A percentile compares a stretch with the other conserved stretches of the same genome.
These are phyloP conservation scores for Callocephalon fimbriatum DNA, from an alignment of 2,113 vertebrate genomes.

Conservation along the genomic window DNA sequence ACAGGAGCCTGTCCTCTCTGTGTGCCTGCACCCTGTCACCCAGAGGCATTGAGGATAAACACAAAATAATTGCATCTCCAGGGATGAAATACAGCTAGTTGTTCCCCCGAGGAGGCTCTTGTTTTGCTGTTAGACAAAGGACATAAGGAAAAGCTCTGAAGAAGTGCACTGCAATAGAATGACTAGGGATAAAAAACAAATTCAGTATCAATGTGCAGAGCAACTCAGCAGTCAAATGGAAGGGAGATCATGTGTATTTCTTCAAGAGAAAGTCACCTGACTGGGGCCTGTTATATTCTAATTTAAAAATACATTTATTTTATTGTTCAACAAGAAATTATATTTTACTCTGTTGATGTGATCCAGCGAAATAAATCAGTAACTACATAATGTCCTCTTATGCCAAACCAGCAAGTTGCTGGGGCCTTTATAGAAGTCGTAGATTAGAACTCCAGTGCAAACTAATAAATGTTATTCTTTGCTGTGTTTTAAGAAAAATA, in stretches of 20 bases:
- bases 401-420: not conserved
- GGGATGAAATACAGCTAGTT: slow-evolving; percentile 75
- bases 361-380: not conserved
- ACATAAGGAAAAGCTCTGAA: not conserved
- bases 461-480: not conserved
- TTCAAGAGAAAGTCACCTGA: not conserved
- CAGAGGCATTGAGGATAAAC: slow-evolving; percentile 33
- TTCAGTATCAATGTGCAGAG: not conserved
- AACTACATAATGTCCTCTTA: not conserved
- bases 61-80: slow-evolving; percentile 83
- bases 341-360: not conserved
- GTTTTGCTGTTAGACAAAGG: slow-evolving; percentile 41
- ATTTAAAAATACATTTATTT: not conserved
- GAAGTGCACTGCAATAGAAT: not conserved
- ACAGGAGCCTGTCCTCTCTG: not conserved
- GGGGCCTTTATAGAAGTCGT: not conserved
- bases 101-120: slow-evolving; percentile 64
- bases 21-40: not conserved
- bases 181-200: not conserved
- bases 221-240: not conserved
- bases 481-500: not conserved
- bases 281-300: not conserved
- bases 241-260: not conserved
- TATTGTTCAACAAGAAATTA: not conserved
- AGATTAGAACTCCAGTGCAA: not conserved